Evolutionary conservation across 1,140 invertebrate genomes (phyloP), one percentile per base, ranked within the genome.

Genomic region (Limonius californicus): DNA sequence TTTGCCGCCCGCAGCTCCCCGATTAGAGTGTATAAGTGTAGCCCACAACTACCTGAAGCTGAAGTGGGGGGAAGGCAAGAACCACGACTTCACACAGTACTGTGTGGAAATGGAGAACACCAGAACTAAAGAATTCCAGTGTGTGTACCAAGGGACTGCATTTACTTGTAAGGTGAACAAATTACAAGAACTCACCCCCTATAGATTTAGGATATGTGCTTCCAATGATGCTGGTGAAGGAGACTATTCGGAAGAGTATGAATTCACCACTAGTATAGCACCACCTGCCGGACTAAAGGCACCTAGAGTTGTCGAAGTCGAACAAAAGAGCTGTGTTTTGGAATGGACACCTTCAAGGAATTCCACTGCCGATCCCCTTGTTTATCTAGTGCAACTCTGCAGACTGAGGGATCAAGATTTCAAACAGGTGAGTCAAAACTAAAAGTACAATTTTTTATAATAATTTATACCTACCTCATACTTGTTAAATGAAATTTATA

Each of bases 41-140:
- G 86, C 85, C 0, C 89, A 92, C 76, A 93, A 92, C 77, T 87
- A 85, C 76, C 80, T 95, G 53, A 92, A 91, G 72, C 80, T 95
- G 15, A 91, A 91, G 75, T 95, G 93, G 92, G 86, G 84, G 14
- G 87, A 89, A 42, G 82, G 82, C 11, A 82, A 83, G 66, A 87
- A 84, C 64, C 70, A 79, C 9, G 87, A 89, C 69, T 85, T 83
- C 66, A 85, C 87, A 9, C 86, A 88, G 66, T 94, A 90, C 78
- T 86, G 83, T 63, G 80, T 95, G 53, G 89, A 93, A 79, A 89
- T 91, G 86, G 85, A 87, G 64, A 85, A 83, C 64, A 76, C 79
- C 1, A 79, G 85, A 32, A 79, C 80, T 1, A 81, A 82, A 42
- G 85, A 88, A 60, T 92, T 88, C 77, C 85, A 89, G 64, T 79